These are phyloP conservation scores for Alcedo quadribrachys DNA, from an alignment of 2,797 vertebrate genomes.

Conservation along the genomic window DNA sequence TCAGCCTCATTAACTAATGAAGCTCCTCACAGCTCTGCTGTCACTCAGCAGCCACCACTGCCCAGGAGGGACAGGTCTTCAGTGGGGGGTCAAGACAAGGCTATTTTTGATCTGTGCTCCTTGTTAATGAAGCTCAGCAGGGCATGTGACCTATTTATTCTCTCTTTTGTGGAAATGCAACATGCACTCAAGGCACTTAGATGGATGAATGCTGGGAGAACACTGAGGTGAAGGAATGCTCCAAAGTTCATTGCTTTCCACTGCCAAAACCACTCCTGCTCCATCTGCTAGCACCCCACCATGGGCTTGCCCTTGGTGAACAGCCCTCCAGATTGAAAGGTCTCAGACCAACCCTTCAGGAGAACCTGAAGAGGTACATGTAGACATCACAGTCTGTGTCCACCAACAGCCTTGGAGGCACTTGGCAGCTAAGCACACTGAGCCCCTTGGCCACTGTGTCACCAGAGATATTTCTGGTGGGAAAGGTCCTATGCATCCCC, in stretches of 20 bases:
- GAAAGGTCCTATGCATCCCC: neutral
- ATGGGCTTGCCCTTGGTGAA: neutral
- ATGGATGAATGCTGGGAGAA: fast-evolving
- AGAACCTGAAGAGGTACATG: neutral
- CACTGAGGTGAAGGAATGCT: neutral
- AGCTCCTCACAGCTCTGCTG: neutral
- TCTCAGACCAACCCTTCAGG: neutral
- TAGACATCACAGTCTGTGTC: neutral
- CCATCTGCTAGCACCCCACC: neutral
- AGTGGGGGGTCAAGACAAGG: neutral
- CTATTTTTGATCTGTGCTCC: neutral
- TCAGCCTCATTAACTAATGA: neutral
- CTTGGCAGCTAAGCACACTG: neutral
- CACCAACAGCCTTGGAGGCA: neutral
- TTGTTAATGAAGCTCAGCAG: neutral
- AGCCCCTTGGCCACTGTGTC: fast-evolving
- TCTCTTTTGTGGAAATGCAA: neutral
- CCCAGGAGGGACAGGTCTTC: neutral
- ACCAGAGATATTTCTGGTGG: neutral
- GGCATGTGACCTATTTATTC: neutral
- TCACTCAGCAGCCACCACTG: fast-evolving
- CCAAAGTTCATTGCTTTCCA: neutral
- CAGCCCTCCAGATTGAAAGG: neutral
- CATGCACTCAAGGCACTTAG: too few relatives aligned
- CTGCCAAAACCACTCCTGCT: neutral